These are phyloP conservation scores for Zosterops japonicus DNA, from an alignment of 2,113 vertebrate genomes.

Conservation along the genomic window DNA sequence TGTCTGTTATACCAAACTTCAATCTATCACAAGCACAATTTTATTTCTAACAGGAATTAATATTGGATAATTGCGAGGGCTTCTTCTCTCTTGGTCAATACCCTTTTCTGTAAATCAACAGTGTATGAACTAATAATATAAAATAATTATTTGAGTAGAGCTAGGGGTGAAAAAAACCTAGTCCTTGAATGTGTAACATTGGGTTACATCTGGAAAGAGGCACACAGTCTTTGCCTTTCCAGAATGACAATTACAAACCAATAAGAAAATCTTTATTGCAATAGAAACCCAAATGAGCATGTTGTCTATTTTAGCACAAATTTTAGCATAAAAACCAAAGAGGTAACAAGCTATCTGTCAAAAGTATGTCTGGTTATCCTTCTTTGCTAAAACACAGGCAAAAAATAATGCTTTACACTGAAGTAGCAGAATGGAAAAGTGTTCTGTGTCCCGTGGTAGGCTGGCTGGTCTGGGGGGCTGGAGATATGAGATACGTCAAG, in stretches of 20 bases:
- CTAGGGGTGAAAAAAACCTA: not conserved
- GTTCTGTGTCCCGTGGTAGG: fast-evolving
- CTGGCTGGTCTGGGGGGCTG: not conserved
- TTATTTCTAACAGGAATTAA: not conserved
- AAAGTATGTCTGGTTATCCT: not conserved
- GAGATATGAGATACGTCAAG: fast-evolving
- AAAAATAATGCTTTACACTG: not conserved
- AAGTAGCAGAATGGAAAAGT: not conserved
- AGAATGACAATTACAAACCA: not conserved
- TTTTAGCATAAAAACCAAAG: not conserved
- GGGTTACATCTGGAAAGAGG: not conserved
- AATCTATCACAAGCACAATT: not conserved
- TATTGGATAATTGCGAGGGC: not conserved
- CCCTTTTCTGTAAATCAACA: not conserved
- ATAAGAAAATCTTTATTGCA: not conserved
- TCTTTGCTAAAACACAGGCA: not conserved
- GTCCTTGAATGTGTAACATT: not conserved
- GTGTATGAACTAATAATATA: not conserved
- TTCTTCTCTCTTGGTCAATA: not conserved
- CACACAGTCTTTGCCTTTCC: not conserved
- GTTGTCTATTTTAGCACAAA: not conserved
- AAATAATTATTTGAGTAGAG: not conserved
- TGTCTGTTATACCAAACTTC: not conserved
- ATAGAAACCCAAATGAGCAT: not conserved
- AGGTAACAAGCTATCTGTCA: not conserved